These are phyloP conservation scores for Meganola albula DNA, from an alignment of 2,888 invertebrate species.

Conservation along the genomic window DNA sequence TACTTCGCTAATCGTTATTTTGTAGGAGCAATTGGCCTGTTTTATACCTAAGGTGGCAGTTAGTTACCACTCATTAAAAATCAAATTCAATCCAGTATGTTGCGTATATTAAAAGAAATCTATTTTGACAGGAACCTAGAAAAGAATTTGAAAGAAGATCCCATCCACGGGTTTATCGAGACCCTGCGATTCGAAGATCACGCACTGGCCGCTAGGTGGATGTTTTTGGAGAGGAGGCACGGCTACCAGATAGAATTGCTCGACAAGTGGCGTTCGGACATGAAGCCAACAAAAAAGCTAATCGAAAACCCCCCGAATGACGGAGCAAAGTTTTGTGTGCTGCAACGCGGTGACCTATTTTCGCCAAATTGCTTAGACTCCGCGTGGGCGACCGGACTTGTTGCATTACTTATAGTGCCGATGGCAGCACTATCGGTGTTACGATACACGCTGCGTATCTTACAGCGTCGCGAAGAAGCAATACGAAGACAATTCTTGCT, in stretches of 20 bases:
- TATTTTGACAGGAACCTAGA: slow-evolving; percentile 12
- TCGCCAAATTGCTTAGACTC: slow-evolving; percentile 80
- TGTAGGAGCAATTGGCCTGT: no score
- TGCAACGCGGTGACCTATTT: slow-evolving; percentile 36
- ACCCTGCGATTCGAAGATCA: slow-evolving; percentile 9
- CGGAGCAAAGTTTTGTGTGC: slow-evolving; percentile 16
- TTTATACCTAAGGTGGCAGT: no score
- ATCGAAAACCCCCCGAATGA: slow-evolving; percentile 15
- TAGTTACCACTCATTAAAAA: no score
- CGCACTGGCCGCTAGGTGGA: slow-evolving; percentile 12
- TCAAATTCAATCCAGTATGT: no score
- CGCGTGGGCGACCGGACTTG: slow-evolving; percentile 26
- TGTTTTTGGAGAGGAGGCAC: slow-evolving; percentile 16
- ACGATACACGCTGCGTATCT: slow-evolving; percentile 22
- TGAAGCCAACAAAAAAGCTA: no score
- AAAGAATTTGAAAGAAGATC: slow-evolving; percentile 5
- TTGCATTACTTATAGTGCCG: slow-evolving; percentile 58
- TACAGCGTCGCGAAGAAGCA: slow-evolving; percentile 22
- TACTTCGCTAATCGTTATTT: no score
- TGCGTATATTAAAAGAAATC: no score
- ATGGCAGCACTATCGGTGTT: slow-evolving; percentile 13
- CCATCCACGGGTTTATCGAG: slow-evolving; percentile 8
- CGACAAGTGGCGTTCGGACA: slow-evolving; percentile 16
- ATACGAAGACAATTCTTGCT: slow-evolving; percentile 30
- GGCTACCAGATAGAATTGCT: slow-evolving; percentile 2